phyloP scores from a whole-genome alignment of 2,888 invertebrate genomes.

The Athrips mouffetella region DNA sequence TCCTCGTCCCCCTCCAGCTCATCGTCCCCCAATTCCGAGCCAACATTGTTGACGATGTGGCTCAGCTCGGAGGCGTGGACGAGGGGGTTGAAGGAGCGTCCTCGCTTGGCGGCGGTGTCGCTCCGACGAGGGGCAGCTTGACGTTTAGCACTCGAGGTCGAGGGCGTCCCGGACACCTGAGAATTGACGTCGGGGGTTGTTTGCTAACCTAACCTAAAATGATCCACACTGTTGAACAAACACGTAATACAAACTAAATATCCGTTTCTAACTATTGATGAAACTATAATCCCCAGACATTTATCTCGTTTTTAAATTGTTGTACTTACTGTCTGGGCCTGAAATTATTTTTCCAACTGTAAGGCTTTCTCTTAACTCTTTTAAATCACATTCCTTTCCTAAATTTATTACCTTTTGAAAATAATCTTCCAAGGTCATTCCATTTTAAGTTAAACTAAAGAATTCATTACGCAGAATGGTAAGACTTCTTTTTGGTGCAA shows the following conservation, averaged over 20 bases:
- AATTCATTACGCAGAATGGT: not conserved
- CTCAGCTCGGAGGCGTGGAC: too few relatives aligned
- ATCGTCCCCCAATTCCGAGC: too few relatives aligned
- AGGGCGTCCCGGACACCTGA: too few relatives aligned
- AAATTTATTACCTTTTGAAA: constrained; percentile 9
- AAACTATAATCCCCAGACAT: constrained; percentile 4
- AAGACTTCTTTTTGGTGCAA: not conserved
- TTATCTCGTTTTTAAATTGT: not conserved
- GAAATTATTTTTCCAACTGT: not conserved
- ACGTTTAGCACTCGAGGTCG: too few relatives aligned
- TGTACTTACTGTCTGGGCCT: constrained; percentile 4
- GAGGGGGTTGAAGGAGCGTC: too few relatives aligned
- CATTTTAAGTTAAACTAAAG: not conserved
- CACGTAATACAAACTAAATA: not conserved
- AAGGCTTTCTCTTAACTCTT: not conserved
- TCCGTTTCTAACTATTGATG: not conserved
- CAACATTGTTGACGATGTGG: too few relatives aligned
- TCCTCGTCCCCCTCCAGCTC: too few relatives aligned
- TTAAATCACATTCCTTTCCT: constrained; percentile 1
- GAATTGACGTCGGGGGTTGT: too few relatives aligned
- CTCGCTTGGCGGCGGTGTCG: too few relatives aligned
- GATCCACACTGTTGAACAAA: too few relatives aligned
- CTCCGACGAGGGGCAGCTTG: too few relatives aligned
- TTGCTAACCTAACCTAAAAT: too few relatives aligned
- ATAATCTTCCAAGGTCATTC: constrained; percentile 5